Conservation (phyloP, 2,113 vertebrate species). For the Tinamus guttatus region DNA sequence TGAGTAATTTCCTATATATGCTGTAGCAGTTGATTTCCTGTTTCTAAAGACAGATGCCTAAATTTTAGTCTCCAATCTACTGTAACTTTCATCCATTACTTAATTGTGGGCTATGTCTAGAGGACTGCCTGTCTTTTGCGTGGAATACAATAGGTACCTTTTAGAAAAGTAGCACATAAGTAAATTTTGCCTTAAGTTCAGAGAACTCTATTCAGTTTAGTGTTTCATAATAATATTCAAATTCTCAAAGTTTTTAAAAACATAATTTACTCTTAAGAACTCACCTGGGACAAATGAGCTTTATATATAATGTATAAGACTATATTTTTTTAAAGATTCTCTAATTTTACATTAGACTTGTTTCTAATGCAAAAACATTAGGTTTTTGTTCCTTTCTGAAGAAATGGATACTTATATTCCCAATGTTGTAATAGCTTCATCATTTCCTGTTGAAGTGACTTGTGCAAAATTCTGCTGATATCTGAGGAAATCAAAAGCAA, state of each 20-base stretch:
- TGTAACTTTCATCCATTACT: not conserved
- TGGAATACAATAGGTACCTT: not conserved
- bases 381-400: not conserved
- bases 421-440: not conserved
- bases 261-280: not conserved
- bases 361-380: not conserved
- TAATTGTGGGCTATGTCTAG: not conserved
- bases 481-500: not conserved
- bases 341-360: not conserved
- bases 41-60: not conserved
- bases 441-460: not conserved
- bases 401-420: accelerated
- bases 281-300: not conserved
- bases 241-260: not conserved
- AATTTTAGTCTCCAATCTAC: not conserved
- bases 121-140: not conserved
- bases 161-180: not conserved
- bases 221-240: accelerated
- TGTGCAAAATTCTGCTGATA: not conserved
- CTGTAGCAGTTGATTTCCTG: not conserved
- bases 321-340: too few relatives aligned
- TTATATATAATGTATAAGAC: too few relatives aligned
- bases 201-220: not conserved
- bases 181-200: not conserved
- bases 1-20: not conserved